Percentiles rank a stretch among this genome's conserved stretches.
These are phyloP conservation scores for Empis stercorea DNA, from an alignment of 2,888 invertebrate species.

Conservation along the genomic window DNA sequence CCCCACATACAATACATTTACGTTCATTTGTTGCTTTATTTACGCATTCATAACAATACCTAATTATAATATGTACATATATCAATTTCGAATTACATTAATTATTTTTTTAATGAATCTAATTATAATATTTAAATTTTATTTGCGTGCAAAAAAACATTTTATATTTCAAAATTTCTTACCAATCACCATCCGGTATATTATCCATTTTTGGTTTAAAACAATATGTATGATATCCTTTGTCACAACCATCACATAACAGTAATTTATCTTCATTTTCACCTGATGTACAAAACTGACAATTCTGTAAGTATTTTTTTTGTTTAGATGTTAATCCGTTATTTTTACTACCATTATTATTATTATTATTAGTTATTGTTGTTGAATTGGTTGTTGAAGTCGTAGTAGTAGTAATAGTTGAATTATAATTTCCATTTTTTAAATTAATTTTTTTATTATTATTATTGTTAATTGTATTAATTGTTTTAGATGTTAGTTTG, in stretches of 20 bases:
- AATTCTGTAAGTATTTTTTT: slow-evolving; percentile 56
- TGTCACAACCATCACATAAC: slow-evolving; percentile 95
- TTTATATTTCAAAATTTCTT: too few species aligned
- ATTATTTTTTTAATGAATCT: too few species aligned
- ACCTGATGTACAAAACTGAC: slow-evolving; percentile 93
- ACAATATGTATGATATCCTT: slow-evolving; percentile 97
- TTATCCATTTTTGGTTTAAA: slow-evolving; percentile 93
- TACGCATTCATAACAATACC: slow-evolving; percentile 93
- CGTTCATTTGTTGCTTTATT: slow-evolving; percentile 86
- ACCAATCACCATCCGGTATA: slow-evolving; percentile 98
- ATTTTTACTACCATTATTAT: not conserved
- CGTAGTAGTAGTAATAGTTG: slow-evolving; percentile 9
- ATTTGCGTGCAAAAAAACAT: too few species aligned
- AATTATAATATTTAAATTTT: too few species aligned
- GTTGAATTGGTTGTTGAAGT: slow-evolving; percentile 16
- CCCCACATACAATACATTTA: slow-evolving; percentile 90
- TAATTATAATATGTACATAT: slow-evolving; percentile 24
- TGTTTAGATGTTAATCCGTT: slow-evolving; percentile 22
- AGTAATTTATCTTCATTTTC: slow-evolving; percentile 92
- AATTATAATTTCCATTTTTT: not conserved
- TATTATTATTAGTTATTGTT: slow-evolving; percentile 15
- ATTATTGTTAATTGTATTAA: slow-evolving; percentile 2
- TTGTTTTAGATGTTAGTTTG: slow-evolving; percentile 4
- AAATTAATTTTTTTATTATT: slow-evolving; percentile 6
- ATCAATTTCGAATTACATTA: not conserved